Percentiles rank a stretch among this genome's conserved stretches.
Evolutionary conservation across 2,113 vertebrate species (phyloP).

Genomic region (Lophura nycthemera): DNA sequence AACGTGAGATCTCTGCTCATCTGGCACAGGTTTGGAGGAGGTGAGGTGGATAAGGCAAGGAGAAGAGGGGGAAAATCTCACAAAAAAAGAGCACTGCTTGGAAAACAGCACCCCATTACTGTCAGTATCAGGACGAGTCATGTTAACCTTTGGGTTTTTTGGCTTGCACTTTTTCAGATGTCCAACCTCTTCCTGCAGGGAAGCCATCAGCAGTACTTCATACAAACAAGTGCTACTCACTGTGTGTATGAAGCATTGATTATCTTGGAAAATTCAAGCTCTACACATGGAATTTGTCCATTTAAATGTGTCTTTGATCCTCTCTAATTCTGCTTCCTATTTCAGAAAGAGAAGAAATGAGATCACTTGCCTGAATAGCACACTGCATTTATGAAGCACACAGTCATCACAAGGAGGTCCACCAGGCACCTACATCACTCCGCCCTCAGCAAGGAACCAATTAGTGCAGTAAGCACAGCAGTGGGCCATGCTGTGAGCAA

Average conservation of each 20-base stretch:
- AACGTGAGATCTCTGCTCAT: not conserved
- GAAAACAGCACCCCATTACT: not conserved
- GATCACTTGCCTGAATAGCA: not conserved
- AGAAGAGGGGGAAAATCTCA: not conserved
- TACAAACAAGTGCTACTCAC: not conserved
- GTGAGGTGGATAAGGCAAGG: not conserved
- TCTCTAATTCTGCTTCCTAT: not conserved
- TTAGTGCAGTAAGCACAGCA: not conserved
- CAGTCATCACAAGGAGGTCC: not conserved
- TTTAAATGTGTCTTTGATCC: not conserved
- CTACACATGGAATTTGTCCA: not conserved
- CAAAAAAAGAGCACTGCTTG: not conserved
- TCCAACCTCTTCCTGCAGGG: not conserved
- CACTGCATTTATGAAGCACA: not conserved
- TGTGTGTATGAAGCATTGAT: fast-evolving
- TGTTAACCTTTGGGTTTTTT: not conserved
- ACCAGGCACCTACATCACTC: not conserved
- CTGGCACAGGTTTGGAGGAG: not conserved
- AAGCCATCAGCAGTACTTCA: not conserved
- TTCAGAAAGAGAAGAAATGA: not conserved
- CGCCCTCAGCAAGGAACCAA: not conserved
- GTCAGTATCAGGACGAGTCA: not conserved
- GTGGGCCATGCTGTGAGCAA: fast-evolving
- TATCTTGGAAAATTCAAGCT: not conserved
- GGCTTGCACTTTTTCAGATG: not conserved